phyloP scores from a whole-genome alignment of 53 echinoderm and acorn worm genomes.

The Echinometra lucunter region DNA sequence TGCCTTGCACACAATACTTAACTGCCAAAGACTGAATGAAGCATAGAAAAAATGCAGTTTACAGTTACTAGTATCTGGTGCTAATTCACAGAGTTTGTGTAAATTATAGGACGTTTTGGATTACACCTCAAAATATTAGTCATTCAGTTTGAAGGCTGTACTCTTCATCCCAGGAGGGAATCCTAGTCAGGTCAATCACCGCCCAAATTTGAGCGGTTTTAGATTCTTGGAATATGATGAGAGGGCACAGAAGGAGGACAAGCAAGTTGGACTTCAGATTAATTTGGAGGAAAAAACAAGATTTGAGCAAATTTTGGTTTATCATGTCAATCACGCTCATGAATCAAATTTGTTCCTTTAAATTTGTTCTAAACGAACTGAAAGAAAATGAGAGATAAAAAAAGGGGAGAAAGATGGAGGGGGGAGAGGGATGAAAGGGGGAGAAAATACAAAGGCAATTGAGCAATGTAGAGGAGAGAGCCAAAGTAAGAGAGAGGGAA shows the following conservation, averaged over 20 bases:
- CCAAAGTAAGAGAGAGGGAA: too few relatives aligned
- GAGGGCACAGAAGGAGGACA: slow-evolving; percentile 13
- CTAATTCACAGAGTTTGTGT: background rate
- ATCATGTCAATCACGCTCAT: background rate
- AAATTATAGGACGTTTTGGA: slow-evolving; percentile 8
- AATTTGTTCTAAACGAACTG: too few relatives aligned
- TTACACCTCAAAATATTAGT: slow-evolving; percentile 12
- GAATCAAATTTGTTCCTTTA: too few relatives aligned
- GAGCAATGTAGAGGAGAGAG: too few relatives aligned
- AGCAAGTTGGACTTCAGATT: background rate
- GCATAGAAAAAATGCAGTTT: background rate
- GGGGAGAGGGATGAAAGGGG: too few relatives aligned
- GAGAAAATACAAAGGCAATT: too few relatives aligned
- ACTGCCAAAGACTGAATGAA: background rate
- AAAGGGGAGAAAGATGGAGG: too few relatives aligned
- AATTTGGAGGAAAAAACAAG: background rate
- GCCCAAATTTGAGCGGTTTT: slow-evolving; percentile 28
- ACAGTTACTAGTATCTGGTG: background rate
- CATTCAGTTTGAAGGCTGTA: slow-evolving; percentile 11
- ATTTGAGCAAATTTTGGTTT: background rate
- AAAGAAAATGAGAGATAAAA: too few relatives aligned
- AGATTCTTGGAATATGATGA: background rate
- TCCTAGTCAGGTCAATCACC: background rate
- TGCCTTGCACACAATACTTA: too few relatives aligned
- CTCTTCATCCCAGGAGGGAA: background rate